Percentiles rank a stretch among this genome's conserved stretches.
Evolutionary conservation across 2,888 invertebrate genomes (phyloP).

Genomic region (Matsumyia berberina): DNA sequence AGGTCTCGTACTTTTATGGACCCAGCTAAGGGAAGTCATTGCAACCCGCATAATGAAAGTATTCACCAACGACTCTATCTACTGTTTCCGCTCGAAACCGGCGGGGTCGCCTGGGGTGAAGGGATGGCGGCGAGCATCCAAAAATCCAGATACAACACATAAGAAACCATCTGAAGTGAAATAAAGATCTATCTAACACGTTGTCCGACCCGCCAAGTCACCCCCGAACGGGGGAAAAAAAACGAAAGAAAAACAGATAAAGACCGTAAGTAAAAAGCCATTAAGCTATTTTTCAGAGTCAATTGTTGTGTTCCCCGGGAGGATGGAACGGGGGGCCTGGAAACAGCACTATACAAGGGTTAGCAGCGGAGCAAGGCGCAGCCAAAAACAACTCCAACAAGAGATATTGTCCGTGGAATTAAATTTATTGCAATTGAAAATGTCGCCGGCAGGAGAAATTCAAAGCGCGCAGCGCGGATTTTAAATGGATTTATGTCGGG

Average conservation of each 20-base stretch:
- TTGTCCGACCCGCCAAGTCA: constrained; percentile 44
- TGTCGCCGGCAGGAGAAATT: constrained; percentile 61
- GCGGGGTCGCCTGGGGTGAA: too few species aligned
- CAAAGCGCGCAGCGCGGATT: constrained; percentile 56
- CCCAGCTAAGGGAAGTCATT: constrained; percentile 38
- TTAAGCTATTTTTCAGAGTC: constrained; percentile 76
- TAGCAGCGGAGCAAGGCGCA: constrained; percentile 25
- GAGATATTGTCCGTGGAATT: constrained; percentile 70
- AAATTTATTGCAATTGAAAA: constrained; percentile 76
- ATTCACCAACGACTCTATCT: constrained; percentile 38
- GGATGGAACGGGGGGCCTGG: background rate
- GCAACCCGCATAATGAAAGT: constrained; percentile 70
- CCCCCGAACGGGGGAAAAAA: background rate
- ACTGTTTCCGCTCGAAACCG: constrained; percentile 22
- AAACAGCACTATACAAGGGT: constrained; percentile 14
- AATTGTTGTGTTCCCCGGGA: constrained; percentile 57
- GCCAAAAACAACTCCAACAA: constrained; percentile 51
- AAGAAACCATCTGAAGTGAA: constrained; percentile 69
- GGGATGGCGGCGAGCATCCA: constrained; percentile 4
- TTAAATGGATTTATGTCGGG: constrained; percentile 70
- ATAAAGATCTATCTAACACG: constrained; percentile 71
- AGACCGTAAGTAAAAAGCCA: constrained; percentile 75
- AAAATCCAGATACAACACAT: constrained; percentile 49
- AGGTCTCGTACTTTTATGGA: constrained; percentile 29
- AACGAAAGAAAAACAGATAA: constrained; percentile 49